These are phyloP conservation scores for Asbolus verrucosus DNA, from an alignment of 1,140 invertebrate genomes.

Conservation along the genomic window DNA sequence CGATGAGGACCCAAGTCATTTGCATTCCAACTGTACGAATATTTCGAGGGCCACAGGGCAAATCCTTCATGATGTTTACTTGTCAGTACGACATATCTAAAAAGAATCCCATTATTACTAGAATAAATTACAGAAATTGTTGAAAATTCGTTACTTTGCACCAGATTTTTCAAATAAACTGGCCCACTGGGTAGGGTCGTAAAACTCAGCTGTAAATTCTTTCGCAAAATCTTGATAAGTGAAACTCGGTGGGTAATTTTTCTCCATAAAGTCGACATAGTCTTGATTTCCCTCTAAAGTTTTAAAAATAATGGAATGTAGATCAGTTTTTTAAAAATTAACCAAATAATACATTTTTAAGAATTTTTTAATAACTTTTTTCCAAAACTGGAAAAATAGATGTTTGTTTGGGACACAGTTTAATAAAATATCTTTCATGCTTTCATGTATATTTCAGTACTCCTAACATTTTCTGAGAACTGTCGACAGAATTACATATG, in stretches of 20 bases:
- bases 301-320: no score
- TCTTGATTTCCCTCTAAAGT: no score
- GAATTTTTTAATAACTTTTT: no score
- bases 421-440: no score
- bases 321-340: no score
- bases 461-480: no score
- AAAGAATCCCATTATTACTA: constrained; percentile 35
- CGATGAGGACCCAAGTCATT: constrained; percentile 86
- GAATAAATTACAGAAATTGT: neutral
- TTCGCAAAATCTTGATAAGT: constrained; percentile 89
- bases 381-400: no score
- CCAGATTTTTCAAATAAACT: constrained; percentile 80
- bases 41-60: constrained; percentile 88
- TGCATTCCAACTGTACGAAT: constrained; percentile 92
- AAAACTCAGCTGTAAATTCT: constrained; percentile 86
- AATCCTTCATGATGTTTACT: constrained; percentile 96
- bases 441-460: no score
- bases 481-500: no score
- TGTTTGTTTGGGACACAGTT: no score
- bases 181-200: constrained; percentile 82
- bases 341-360: no score
- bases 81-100: constrained; percentile 89
- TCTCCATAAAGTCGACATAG: constrained; percentile 75
- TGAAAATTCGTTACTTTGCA: constrained; percentile 74
- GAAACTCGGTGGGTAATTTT: constrained; percentile 83